Conservation (phyloP, 35 echinoderm and acorn worm genomes). For the Apostichopus japonicus region DNA sequence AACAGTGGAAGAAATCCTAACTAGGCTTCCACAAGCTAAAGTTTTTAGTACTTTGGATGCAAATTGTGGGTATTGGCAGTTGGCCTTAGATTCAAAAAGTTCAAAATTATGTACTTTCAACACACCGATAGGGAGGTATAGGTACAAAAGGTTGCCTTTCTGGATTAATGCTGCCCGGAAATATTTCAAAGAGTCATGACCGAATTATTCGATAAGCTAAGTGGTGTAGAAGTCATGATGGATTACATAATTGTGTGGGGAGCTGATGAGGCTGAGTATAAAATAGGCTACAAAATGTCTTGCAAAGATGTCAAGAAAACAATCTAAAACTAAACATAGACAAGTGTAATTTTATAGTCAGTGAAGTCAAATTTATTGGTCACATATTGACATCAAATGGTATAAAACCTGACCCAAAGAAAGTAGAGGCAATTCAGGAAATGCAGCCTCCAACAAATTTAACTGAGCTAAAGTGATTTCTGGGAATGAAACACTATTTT, state of each 20-base stretch:
- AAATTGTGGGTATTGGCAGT: slow-evolving; percentile 72
- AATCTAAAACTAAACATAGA: slow-evolving; percentile 58
- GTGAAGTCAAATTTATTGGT: slow-evolving; percentile 54
- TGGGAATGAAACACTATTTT: slow-evolving; percentile 66
- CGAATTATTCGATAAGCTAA: slow-evolving; percentile 57
- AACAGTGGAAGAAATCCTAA: too few relatives aligned
- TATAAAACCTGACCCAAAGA: too few relatives aligned
- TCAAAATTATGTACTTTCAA: slow-evolving; percentile 68
- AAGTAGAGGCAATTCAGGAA: slow-evolving; percentile 57
- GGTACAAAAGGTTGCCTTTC: slow-evolving; percentile 63
- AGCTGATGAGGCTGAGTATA: slow-evolving; percentile 16
- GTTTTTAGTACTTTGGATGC: too few relatives aligned
- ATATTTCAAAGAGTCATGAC: slow-evolving; percentile 73
- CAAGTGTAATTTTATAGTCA: slow-evolving; percentile 54
- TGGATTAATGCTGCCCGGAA: slow-evolving; percentile 56
- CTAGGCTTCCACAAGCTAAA: too few relatives aligned
- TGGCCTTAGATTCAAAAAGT: slow-evolving; percentile 61
- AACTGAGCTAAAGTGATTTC: slow-evolving; percentile 48
- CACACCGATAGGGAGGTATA: slow-evolving; percentile 50
- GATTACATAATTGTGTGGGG: slow-evolving; percentile 9
- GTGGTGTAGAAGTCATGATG: slow-evolving; percentile 60
- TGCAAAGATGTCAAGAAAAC: slow-evolving; percentile 48
- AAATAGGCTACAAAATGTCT: slow-evolving; percentile 26
- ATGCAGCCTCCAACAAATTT: slow-evolving; percentile 39
- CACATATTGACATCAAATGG: slow-evolving; percentile 62